Conservation (phyloP, 2,113 vertebrate species). For the Oxyura jamaicensis region DNA sequence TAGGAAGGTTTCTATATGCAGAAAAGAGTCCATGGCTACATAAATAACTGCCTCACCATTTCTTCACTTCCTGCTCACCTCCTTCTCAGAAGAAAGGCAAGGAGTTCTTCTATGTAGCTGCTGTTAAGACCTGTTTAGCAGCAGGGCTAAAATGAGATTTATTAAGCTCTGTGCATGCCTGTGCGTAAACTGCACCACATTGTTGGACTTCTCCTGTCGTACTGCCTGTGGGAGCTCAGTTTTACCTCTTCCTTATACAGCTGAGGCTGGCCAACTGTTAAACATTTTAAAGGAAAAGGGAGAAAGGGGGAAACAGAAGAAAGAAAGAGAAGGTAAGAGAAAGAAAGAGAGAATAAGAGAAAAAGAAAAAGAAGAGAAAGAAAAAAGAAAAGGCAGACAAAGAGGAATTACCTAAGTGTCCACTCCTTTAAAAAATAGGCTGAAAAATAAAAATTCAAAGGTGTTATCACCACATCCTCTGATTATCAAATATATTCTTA, state of each 20-base stretch:
- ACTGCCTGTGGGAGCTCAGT: not conserved
- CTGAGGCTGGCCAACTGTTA: not conserved
- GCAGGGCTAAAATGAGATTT: not conserved
- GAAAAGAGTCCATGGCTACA: not conserved
- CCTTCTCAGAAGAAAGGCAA: not conserved
- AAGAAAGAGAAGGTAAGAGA: not conserved
- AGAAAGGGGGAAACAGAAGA: not conserved
- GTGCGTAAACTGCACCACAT: too few relatives aligned
- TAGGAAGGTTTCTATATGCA: not conserved
- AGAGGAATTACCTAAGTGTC: fast-evolving
- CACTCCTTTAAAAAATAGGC: not conserved
- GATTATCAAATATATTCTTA: not conserved
- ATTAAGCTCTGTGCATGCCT: fast-evolving
- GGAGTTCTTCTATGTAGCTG: not conserved
- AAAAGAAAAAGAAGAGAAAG: not conserved
- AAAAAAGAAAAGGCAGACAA: not conserved
- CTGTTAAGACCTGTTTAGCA: not conserved
- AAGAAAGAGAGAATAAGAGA: not conserved
- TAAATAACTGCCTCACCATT: not conserved
- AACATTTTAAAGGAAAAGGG: not conserved
- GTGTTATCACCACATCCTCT: not conserved
- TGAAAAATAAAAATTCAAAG: not conserved
- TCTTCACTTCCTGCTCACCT: not conserved
- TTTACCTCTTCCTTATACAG: not conserved
- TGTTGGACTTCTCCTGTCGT: not conserved